phyloP scores from a whole-genome alignment of 2,113 vertebrate species.

The Cisticola juncidis region DNA sequence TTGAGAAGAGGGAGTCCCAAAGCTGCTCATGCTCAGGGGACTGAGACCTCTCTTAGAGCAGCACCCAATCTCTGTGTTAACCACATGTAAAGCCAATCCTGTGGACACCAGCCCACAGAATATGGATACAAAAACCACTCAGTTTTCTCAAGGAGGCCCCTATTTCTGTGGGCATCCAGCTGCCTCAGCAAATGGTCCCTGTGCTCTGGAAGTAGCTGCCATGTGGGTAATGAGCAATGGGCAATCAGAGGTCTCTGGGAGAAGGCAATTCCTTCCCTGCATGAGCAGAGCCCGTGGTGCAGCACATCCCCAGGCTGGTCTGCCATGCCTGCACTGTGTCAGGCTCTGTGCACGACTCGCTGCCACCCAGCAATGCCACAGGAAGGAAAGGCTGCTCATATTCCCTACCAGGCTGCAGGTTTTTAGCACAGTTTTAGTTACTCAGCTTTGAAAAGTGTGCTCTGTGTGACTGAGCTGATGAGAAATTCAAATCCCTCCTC shows the following conservation, averaged over 20 bases:
- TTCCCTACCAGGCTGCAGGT: background rate
- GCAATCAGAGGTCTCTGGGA: background rate
- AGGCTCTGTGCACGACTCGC: rapidly evolving
- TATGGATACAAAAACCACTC: background rate
- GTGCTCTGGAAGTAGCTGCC: background rate
- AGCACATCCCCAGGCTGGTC: background rate
- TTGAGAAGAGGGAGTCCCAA: background rate
- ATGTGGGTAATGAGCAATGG: background rate
- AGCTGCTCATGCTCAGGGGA: background rate
- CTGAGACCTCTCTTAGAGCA: background rate
- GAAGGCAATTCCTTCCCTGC: background rate
- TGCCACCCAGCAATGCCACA: background rate
- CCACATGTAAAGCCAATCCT: background rate
- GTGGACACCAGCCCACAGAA: background rate
- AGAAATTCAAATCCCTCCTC: conserved; percentile 45
- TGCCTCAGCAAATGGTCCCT: background rate
- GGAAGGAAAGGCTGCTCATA: background rate
- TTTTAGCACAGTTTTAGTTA: background rate
- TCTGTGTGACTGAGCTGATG: conserved; percentile 28
- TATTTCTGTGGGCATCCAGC: background rate
- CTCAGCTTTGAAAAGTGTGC: background rate
- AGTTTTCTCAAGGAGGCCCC: background rate
- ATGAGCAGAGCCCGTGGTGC: background rate
- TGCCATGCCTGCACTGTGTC: background rate
- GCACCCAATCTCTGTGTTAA: background rate